Base-by-base conservation (phyloP, 2,888 invertebrate species). In the Watsonalla cultraria region DNA sequence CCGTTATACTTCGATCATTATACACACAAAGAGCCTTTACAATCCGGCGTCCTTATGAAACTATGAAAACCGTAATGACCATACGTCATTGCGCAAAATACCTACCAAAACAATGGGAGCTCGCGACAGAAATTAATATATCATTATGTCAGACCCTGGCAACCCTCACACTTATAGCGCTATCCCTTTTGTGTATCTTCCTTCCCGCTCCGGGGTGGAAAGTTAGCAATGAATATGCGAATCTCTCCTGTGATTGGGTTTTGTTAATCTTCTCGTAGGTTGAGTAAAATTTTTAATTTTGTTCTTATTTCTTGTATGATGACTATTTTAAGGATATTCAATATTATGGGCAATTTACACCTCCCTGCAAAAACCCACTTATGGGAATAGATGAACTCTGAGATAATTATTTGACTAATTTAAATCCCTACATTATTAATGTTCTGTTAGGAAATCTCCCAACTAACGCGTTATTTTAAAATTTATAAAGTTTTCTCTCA, bases 81-180 rank as follows among this genome's bases (percentile, higher is more conserved):
- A 88, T 89, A 83, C 86, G 85, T 90, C 90, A 89, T 79, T 68
- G 72, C 78, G 83, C 84, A 86, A 89, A 89, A 90, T 86, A 90
- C 88, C 87, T 86, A 84, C 81, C 86, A 84, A 89, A 89, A 90
- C 90, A 90, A 90, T 87, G 72, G 86, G 66, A 77, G 85, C 82
- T 70, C 76, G 84, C 85, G 88, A 87, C 87, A 88, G 88, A 90
- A 90, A 90, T 90, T 90, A 90, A 90, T 90, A 90, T 86, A 90
- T 90, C 90, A 90, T 90, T 90, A 90, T 88, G 90, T 90, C 90
- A 90, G 82, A 79, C 80, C 82, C 90, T 70, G 62, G 61, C 70
- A 77, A 69, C 76, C 76, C 80, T 75, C 80, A 68, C 72, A 70
- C 68, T 61, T 66, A 58, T 51, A 15, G 13, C 42, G 8, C 69